A percentile compares a stretch with the other conserved stretches of the same genome.
These are phyloP conservation scores for Caenorhabditis sulstoni DNA, from an alignment of 2,888 invertebrate species.

Conservation along the genomic window DNA sequence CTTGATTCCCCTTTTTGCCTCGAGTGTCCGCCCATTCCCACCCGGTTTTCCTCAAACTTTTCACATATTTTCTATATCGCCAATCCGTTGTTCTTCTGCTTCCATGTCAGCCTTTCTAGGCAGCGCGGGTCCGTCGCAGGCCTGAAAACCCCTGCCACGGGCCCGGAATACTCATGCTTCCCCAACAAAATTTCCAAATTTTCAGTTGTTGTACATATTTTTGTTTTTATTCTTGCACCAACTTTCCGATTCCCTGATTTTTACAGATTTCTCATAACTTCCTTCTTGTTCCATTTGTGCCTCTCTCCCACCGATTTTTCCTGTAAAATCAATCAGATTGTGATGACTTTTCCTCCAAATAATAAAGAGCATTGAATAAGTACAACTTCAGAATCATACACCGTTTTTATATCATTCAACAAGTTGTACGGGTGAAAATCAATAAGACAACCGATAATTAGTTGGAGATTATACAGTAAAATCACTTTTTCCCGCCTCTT, in stretches of 20 bases:
- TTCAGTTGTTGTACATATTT: constrained; percentile 34
- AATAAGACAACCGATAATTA: too few relatives aligned
- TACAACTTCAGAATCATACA: not conserved
- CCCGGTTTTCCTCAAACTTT: too few relatives aligned
- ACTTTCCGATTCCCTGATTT: not conserved
- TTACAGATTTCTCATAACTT: not conserved
- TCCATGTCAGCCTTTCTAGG: not conserved
- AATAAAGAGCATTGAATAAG: too few relatives aligned
- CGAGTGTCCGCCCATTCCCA: too few relatives aligned
- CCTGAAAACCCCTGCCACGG: not conserved
- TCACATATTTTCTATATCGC: not conserved
- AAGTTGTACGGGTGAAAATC: not conserved
- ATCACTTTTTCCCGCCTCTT: constrained; percentile 46
- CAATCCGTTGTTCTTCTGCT: not conserved
- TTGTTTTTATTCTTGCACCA: constrained; percentile 45
- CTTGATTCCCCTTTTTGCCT: not conserved
- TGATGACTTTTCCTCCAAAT: not conserved
- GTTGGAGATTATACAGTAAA: not conserved
- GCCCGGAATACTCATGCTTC: not conserved
- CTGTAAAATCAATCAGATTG: not conserved
- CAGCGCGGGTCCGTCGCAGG: not conserved
- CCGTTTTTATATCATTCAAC: constrained; percentile 2
- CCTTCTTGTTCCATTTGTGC: constrained; percentile 23
- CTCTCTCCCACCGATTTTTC: not conserved
- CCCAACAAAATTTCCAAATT: not conserved